Conservation (phyloP, 2,113 vertebrate genomes). For the Lagenorhynchus albirostris region DNA sequence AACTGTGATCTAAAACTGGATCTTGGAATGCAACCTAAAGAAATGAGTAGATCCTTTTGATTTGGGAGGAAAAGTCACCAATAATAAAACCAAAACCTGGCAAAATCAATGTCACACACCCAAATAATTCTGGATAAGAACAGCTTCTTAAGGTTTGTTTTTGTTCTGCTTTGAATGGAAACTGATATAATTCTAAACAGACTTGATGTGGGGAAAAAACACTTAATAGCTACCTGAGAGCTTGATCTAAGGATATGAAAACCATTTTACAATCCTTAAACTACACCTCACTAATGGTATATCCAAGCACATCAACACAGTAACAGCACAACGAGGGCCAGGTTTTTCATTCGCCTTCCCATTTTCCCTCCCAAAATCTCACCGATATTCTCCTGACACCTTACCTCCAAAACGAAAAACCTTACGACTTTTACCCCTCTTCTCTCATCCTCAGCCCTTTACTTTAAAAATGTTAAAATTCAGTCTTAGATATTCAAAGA, state of each 20-base stretch:
- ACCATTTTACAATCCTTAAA: neutral
- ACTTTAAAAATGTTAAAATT: slow-evolving; percentile 34
- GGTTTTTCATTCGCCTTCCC: neutral
- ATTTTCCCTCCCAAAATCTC: neutral
- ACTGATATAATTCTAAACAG: slow-evolving; percentile 37
- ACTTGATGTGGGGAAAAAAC: neutral
- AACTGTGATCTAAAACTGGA: neutral
- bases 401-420: neutral
- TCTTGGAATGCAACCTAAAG: neutral
- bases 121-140: slow-evolving; percentile 22
- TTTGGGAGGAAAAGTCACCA: neutral
- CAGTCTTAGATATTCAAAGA: neutral
- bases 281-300: neutral
- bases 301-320: neutral
- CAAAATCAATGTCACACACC: slow-evolving; percentile 1
- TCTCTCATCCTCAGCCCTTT: neutral
- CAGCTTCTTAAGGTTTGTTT: slow-evolving; percentile 18
- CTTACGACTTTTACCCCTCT: neutral
- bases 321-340: neutral
- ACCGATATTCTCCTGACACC: neutral
- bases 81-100: neutral
- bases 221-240: neutral
- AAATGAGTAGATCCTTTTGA: neutral
- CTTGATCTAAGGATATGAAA: neutral
- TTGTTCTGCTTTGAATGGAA: slow-evolving; percentile 34